phyloP scores from a whole-genome alignment of 2,888 invertebrate species.

The Podotricha telesiphe region DNA sequence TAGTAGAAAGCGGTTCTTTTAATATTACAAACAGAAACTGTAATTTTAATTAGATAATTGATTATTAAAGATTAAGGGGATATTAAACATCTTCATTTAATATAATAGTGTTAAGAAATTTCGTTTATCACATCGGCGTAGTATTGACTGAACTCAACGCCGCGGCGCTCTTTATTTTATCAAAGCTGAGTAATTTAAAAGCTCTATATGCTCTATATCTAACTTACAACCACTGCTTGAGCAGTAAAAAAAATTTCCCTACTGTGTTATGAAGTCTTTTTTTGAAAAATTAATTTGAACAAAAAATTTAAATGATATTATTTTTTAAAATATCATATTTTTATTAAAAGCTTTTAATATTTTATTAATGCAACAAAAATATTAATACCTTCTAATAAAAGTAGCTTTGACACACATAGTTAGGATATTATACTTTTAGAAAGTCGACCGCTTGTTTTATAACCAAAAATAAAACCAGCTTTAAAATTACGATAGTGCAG shows the following conservation, averaged over 20 bases:
- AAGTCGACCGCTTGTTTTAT: neutral
- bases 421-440: constrained; percentile 1
- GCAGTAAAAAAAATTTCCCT: neutral
- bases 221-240: no score
- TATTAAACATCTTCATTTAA: no score
- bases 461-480: neutral
- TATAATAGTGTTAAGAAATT: no score
- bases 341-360: neutral
- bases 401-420: neutral
- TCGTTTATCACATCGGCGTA: no score
- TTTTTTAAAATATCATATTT: neutral
- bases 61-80: no score
- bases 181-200: no score
- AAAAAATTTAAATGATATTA: neutral
- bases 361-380: constrained; percentile 8
- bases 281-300: neutral
- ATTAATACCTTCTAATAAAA: constrained; percentile 7
- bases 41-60: no score
- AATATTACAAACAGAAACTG: no score
- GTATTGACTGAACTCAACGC: no score
- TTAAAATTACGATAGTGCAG: neutral
- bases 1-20: no score
- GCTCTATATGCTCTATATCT: no score
- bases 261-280: neutral
- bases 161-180: no score